Conservation (phyloP, 2,888 invertebrate genomes). For the Ophion ellenae region DNA sequence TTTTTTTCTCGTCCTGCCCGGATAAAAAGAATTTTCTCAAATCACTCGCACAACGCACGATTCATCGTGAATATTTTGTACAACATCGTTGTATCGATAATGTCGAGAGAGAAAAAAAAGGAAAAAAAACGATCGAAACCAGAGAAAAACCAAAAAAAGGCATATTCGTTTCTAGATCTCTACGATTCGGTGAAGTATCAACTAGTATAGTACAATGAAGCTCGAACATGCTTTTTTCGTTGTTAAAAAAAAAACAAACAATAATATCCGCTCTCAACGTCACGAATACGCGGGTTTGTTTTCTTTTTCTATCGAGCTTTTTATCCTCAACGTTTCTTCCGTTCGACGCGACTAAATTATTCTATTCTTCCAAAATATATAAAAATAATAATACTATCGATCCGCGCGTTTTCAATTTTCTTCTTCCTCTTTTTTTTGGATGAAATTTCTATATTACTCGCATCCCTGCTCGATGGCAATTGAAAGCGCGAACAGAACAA, state of each 20-base stretch:
- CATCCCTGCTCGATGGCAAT: slow-evolving; percentile 16
- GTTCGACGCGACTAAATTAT: slow-evolving; percentile 69
- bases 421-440: slow-evolving; percentile 2
- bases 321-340: slow-evolving; percentile 31
- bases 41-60: slow-evolving; percentile 56
- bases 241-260: not conserved
- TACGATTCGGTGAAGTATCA: slow-evolving; percentile 66
- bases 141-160: slow-evolving; percentile 3
- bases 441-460: not conserved
- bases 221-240: slow-evolving; percentile 58
- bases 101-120: slow-evolving; percentile 38
- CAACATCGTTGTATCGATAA: slow-evolving; percentile 64
- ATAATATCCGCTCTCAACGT: slow-evolving; percentile 1
- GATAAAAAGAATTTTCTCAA: slow-evolving; percentile 2
- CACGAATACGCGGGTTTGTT: slow-evolving; percentile 14
- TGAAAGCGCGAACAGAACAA: not conserved
- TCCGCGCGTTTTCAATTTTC: slow-evolving; percentile 63
- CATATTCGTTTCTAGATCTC: slow-evolving; percentile 46
- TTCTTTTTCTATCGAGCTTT: slow-evolving; percentile 48
- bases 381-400: slow-evolving; percentile 80
- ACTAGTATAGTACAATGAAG: slow-evolving; percentile 75
- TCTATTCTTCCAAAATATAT: slow-evolving; percentile 72
- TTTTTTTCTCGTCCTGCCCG: not conserved
- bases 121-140: slow-evolving; percentile 2
- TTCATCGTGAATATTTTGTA: slow-evolving; percentile 65